These are phyloP conservation scores for Tipula helvola DNA, from an alignment of 2,888 invertebrate genomes.

Conservation along the genomic window DNA sequence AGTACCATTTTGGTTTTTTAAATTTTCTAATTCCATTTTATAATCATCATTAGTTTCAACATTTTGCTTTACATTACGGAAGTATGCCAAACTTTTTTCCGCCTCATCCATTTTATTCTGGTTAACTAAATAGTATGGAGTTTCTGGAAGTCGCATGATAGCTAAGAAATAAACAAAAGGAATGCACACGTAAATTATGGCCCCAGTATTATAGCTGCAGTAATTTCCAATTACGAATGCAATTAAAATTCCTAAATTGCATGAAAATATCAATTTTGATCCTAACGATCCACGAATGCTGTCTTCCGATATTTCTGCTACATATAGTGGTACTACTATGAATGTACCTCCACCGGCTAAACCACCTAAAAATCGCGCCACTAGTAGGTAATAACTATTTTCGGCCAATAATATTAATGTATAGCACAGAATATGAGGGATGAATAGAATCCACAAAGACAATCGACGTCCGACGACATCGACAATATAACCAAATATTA, in stretches of 20 bases:
- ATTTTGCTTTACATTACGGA: not conserved
- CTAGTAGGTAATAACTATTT: slow-evolving; percentile 10
- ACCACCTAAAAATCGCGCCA: slow-evolving; percentile 13
- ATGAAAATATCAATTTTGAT: slow-evolving; percentile 26
- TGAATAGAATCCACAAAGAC: not conserved
- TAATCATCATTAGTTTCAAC: not conserved
- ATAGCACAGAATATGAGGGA: slow-evolving; percentile 4
- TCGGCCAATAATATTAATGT: slow-evolving; percentile 8
- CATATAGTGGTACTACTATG: slow-evolving; percentile 11
- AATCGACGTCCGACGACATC: slow-evolving; percentile 12
- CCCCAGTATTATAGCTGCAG: not conserved
- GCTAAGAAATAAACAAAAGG: not conserved
- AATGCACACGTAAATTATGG: not conserved
- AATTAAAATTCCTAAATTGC: slow-evolving; percentile 27
- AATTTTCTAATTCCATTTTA: not conserved
- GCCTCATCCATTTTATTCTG: slow-evolving; percentile 10
- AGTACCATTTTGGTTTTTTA: not conserved
- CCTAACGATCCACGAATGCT: slow-evolving; percentile 30
- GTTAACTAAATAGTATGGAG: slow-evolving; percentile 11
- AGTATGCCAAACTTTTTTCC: slow-evolving; percentile 12
- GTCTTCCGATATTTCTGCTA: slow-evolving; percentile 12
- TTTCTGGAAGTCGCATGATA: slow-evolving; percentile 13
- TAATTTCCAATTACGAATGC: slow-evolving; percentile 24
- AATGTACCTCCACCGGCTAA: slow-evolving; percentile 14
- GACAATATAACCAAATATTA: slow-evolving; percentile 12